Percentiles rank a stretch among this genome's conserved stretches.
Evolutionary conservation across 2,113 vertebrate species (phyloP).

Genomic region (Oenanthe oenanthe): DNA sequence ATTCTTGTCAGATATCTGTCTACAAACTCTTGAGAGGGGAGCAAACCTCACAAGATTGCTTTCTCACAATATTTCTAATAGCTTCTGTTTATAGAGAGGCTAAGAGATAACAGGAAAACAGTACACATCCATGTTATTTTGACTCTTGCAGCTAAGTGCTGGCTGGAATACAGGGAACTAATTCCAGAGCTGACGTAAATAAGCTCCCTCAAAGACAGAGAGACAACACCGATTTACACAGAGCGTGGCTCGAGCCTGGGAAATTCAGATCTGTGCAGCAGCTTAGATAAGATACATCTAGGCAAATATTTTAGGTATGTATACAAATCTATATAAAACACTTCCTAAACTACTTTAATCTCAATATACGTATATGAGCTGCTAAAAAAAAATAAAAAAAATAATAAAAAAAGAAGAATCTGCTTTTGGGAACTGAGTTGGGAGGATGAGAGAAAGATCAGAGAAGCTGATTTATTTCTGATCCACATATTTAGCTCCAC

Average conservation of each 20-base stretch:
- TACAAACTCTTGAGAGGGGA: neutral
- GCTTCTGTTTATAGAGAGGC: conserved; percentile 41
- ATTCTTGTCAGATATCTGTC: neutral
- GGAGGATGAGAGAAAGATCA: neutral
- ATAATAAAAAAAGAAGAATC: conserved; percentile 3
- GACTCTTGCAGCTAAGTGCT: conserved; percentile 35
- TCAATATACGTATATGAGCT: neutral
- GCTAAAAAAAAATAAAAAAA: conserved; percentile 28
- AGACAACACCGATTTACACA: conserved; percentile 43
- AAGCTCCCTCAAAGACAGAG: conserved; percentile 46
- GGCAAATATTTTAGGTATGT: conserved; percentile 51
- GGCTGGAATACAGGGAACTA: conserved; percentile 27
- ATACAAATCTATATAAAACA: conserved; percentile 59
- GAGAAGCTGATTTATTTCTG: neutral
- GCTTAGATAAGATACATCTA: conserved; percentile 62
- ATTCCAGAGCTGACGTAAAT: conserved; percentile 59
- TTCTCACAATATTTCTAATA: conserved; percentile 58
- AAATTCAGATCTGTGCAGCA: conserved; percentile 14
- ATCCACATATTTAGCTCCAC: neutral
- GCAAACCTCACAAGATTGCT: neutral
- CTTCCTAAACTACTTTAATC: conserved; percentile 33
- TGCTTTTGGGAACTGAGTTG: neutral
- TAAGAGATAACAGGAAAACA: conserved; percentile 48
- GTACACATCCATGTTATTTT: conserved; percentile 25
- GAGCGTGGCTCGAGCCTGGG: conserved; percentile 32